phyloP scores from a whole-genome alignment of 2,113 vertebrate species.

The Pygoscelis adeliae region DNA sequence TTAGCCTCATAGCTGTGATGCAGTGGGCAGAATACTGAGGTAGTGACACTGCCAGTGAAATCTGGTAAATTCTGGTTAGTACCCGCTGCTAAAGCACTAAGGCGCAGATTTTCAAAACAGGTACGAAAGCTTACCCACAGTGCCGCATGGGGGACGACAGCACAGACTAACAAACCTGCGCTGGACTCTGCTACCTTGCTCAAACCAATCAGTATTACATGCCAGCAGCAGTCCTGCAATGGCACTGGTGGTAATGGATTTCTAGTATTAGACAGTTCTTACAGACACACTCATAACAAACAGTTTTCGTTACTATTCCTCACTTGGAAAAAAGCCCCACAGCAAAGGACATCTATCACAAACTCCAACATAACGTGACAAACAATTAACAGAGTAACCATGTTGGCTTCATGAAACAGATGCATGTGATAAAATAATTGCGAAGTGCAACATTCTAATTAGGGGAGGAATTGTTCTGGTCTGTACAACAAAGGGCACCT shows the following conservation, averaged over 20 bases:
- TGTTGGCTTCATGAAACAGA: neutral
- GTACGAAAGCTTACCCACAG: fast-evolving
- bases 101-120: neutral
- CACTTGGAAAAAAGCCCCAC: neutral
- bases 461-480: neutral
- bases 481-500: neutral
- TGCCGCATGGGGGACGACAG: fast-evolving
- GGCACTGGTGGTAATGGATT: neutral
- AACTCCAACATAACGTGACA: neutral
- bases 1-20: neutral
- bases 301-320: neutral
- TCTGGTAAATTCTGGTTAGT: neutral
- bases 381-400: neutral
- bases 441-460: neutral
- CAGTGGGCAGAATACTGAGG: neutral
- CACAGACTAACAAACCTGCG: too few relatives aligned
- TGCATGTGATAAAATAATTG: neutral
- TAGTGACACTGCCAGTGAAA: neutral
- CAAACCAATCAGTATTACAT: fast-evolving
- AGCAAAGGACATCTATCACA: neutral
- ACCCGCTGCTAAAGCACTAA: neutral
- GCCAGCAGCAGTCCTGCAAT: neutral
- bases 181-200: neutral
- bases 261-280: neutral
- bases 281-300: fast-evolving